Conservation (phyloP, 1,140 invertebrate genomes). For the Trichonephila clavata region DNA sequence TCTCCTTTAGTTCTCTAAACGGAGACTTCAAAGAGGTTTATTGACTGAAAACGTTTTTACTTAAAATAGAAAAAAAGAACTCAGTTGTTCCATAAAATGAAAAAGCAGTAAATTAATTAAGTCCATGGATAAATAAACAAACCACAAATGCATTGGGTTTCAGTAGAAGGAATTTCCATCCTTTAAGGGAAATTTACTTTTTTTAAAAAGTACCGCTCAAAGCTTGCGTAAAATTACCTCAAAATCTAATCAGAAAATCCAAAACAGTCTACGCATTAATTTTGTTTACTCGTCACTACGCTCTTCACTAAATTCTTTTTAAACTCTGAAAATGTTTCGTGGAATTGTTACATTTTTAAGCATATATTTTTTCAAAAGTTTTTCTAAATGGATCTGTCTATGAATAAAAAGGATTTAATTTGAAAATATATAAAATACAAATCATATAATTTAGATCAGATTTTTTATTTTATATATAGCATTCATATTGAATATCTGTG, state of each 20-base stretch:
- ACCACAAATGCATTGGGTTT: conserved; percentile 19
- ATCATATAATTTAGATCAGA: no score
- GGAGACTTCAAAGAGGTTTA: conserved; percentile 6
- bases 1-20: conserved; percentile 11
- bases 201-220: neutral
- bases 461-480: no score
- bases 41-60: neutral
- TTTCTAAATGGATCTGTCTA: no score
- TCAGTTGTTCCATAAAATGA: neutral
- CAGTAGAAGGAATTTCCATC: neutral
- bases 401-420: no score
- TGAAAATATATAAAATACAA: no score
- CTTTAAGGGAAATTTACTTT: neutral
- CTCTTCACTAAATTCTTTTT: neutral
- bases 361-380: no score
- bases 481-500: no score
- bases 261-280: neutral
- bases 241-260: neutral
- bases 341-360: no score
- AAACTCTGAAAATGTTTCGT: no score
- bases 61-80: neutral
- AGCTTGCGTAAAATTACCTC: neutral
- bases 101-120: conserved; percentile 51
- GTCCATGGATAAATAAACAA: conserved; percentile 34
- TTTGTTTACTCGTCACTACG: neutral